These are phyloP conservation scores for Cercopithecus neglectus DNA, from an alignment of 2,797 vertebrate genomes.

Conservation along the genomic window DNA sequence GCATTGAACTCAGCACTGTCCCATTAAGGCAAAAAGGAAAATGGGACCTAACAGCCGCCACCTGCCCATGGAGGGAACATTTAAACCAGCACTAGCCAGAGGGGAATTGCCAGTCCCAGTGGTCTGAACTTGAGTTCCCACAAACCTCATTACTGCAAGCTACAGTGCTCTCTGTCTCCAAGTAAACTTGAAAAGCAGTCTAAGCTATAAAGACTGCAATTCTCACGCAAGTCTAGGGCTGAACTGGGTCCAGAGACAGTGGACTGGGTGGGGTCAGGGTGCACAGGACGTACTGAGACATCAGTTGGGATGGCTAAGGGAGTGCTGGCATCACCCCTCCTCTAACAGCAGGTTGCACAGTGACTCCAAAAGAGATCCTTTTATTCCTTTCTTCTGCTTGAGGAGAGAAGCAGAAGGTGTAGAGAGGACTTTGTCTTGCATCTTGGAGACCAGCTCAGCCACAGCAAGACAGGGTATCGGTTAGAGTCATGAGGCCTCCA, in stretches of 20 bases:
- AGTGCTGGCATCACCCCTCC: background rate
- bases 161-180: background rate
- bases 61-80: background rate
- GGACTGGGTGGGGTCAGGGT: background rate
- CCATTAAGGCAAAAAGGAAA: background rate
- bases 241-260: background rate
- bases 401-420: background rate
- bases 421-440: background rate
- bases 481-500: background rate
- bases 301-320: background rate
- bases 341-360: background rate
- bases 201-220: background rate
- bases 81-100: background rate
- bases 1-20: background rate
- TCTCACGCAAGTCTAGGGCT: background rate
- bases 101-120: background rate
- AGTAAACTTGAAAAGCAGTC: background rate
- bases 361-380: background rate
- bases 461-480: background rate
- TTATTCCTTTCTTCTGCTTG: background rate
- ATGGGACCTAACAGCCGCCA: background rate
- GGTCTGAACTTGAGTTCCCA: background rate
- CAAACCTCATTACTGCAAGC: background rate
- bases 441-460: background rate
- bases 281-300: background rate